phyloP scores from a whole-genome alignment of 2,797 vertebrate species.

The Onychomys arenicola region DNA sequence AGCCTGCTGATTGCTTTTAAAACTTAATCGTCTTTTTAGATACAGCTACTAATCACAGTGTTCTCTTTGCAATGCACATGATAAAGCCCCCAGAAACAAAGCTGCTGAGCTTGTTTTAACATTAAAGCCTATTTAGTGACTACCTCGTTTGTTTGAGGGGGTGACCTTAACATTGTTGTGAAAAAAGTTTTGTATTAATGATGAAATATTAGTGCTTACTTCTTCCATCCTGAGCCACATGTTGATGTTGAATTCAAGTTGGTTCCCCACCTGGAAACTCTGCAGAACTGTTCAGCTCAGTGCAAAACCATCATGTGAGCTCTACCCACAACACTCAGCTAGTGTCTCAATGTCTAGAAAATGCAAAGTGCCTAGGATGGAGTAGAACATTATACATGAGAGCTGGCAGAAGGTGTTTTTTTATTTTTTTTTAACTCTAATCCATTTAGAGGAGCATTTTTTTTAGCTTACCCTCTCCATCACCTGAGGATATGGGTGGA shows the following conservation, averaged over 20 bases:
- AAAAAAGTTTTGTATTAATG: conserved; percentile 11
- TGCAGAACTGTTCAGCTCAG: neutral
- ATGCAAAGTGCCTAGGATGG: accelerated
- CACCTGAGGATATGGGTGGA: neutral
- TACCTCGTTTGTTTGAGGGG: neutral
- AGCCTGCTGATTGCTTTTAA: neutral
- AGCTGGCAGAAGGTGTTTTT: neutral
- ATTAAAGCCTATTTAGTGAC: neutral
- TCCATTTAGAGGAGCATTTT: neutral
- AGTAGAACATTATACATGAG: neutral
- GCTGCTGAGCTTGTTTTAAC: conserved; percentile 12
- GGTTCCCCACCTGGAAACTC: neutral
- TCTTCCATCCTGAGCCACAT: neutral
- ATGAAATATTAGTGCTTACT: neutral
- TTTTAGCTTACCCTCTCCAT: neutral
- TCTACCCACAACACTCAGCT: no score
- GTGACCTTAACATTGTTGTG: neutral
- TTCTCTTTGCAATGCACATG: conserved; percentile 15
- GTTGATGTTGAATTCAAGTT: neutral
- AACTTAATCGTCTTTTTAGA: neutral
- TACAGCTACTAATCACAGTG: neutral
- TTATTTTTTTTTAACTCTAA: no score
- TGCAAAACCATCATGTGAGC: neutral
- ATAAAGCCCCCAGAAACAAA: neutral
- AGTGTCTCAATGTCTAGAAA: accelerated